These are phyloP conservation scores for Coregonus sp. DNA, from an alignment of 2,797 vertebrate genomes.

Conservation along the genomic window DNA sequence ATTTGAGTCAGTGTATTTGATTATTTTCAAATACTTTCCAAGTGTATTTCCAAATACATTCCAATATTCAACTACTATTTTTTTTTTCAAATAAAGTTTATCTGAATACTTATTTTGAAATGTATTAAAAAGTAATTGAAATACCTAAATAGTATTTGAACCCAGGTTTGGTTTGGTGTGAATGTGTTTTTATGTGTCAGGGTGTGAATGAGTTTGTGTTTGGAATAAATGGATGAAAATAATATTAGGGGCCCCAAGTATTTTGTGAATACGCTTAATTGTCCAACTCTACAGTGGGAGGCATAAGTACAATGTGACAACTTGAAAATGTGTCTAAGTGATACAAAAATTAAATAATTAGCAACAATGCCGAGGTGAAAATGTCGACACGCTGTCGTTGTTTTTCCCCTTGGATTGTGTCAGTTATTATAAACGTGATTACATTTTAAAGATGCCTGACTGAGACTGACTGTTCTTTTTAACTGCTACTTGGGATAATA, in stretches of 20 bases:
- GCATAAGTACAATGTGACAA: background rate
- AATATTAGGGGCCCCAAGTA: background rate
- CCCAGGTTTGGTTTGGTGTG: no score
- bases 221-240: background rate
- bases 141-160: background rate
- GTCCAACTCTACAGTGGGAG: background rate
- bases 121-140: background rate
- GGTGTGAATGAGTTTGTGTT: background rate
- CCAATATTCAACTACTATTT: constrained; percentile 36
- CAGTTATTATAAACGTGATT: background rate
- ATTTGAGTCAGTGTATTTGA: no score
- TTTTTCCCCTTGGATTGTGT: background rate
- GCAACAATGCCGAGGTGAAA: no score
- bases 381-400: background rate
- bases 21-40: no score
- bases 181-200: no score
- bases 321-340: background rate
- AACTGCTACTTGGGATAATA: no score
- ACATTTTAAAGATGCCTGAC: background rate
- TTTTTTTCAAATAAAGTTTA: no score
- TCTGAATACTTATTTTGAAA: no score
- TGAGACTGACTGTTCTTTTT: background rate
- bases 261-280: background rate
- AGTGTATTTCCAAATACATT: no score
- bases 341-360: background rate